These are phyloP conservation scores for Tubiluchus corallicola DNA, from an alignment of 2,888 invertebrate genomes.

Conservation along the genomic window DNA sequence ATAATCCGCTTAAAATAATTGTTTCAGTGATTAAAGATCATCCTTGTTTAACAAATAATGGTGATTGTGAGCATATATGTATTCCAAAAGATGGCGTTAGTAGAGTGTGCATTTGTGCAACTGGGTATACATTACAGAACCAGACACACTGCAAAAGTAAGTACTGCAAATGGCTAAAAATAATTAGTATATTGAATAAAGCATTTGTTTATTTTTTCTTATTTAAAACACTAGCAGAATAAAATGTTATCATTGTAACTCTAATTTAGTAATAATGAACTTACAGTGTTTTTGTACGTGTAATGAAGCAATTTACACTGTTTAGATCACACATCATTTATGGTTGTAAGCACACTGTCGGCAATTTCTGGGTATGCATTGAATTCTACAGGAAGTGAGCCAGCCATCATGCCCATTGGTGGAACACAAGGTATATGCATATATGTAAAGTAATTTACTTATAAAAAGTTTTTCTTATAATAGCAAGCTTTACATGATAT, in stretches of 20 bases:
- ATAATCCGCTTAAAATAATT: no score
- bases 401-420: conserved; percentile 4
- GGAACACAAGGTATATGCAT: neutral
- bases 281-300: no score
- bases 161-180: conserved; percentile 20
- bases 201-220: no score
- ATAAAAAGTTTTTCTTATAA: no score
- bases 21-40: no score
- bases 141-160: conserved; percentile 52
- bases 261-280: no score
- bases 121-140: conserved; percentile 63
- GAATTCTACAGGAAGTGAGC: conserved; percentile 10
- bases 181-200: no score
- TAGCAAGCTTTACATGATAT: no score
- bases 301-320: no score
- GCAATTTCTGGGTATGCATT: neutral
- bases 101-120: conserved; percentile 66
- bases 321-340: neutral
- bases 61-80: conserved; percentile 86
- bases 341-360: neutral
- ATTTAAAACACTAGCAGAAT: no score
- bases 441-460: no score
- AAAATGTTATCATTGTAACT: no score
- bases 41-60: conserved; percentile 66
- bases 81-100: conserved; percentile 59